These are phyloP conservation scores for Venusia cambrica DNA, from an alignment of 2,888 invertebrate genomes.

Conservation along the genomic window DNA sequence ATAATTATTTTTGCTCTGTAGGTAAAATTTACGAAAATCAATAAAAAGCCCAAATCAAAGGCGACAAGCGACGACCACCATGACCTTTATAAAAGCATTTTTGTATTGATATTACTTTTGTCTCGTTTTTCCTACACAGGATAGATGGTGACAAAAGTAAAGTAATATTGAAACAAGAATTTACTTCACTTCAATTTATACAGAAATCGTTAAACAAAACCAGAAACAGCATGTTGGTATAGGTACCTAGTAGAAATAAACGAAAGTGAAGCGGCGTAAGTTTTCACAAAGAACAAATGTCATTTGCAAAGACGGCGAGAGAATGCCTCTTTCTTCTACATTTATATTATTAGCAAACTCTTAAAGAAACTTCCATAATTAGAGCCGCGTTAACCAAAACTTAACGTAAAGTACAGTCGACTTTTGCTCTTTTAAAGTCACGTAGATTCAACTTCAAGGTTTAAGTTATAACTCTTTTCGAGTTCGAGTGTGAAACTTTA, in stretches of 20 bases:
- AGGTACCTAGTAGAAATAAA: slow-evolving; percentile 28
- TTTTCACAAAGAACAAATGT: slow-evolving; percentile 46
- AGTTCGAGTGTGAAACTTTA: slow-evolving; percentile 43
- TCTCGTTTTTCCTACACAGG: no score
- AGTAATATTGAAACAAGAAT: no score
- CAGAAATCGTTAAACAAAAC: slow-evolving; percentile 23
- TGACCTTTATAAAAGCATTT: no score
- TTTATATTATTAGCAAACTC: slow-evolving; percentile 64
- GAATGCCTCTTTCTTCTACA: slow-evolving; percentile 58
- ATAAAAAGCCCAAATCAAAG: no score
- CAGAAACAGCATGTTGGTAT: slow-evolving; percentile 18
- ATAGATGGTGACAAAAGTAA: no score
- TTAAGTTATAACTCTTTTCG: slow-evolving; percentile 48
- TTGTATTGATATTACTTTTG: no score
- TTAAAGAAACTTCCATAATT: slow-evolving; percentile 59
- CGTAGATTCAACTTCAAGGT: slow-evolving; percentile 52
- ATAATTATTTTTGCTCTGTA: no score
- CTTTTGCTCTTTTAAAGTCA: slow-evolving; percentile 60
- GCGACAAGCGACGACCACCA: no score
- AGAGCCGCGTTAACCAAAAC: slow-evolving; percentile 61
- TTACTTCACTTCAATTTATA: no score
- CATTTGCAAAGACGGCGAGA: slow-evolving; percentile 41
- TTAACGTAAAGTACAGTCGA: slow-evolving; percentile 61
- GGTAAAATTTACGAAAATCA: no score
- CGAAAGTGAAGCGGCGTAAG: slow-evolving; percentile 31